Conservation (phyloP, 2,888 invertebrate genomes). For the Gymnocheta viridis region DNA sequence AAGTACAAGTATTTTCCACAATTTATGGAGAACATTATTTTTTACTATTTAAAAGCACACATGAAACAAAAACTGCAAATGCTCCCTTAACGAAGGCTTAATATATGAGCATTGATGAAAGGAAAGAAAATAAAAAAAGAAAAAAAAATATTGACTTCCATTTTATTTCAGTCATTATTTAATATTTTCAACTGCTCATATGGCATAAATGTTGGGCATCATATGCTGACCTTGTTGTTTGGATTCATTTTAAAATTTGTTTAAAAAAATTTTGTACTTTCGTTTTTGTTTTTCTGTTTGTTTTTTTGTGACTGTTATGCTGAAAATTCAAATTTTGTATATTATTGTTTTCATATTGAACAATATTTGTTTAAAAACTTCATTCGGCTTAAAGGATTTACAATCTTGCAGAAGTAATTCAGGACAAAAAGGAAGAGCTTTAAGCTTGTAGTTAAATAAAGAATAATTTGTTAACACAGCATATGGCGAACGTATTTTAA, state of each 20-base stretch:
- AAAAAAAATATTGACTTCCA: not conserved
- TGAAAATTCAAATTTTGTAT: not conserved
- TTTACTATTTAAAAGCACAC: not conserved
- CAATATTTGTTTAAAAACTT: slow-evolving; percentile 1
- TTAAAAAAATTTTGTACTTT: not conserved
- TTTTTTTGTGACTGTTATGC: not conserved
- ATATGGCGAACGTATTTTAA: not conserved
- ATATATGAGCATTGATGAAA: not conserved
- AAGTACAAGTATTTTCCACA: not conserved
- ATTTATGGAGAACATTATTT: slow-evolving; percentile 18
- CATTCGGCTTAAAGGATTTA: slow-evolving; percentile 27
- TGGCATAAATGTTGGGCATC: slow-evolving; percentile 20
- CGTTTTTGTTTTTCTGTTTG: not conserved
- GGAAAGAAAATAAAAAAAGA: not conserved
- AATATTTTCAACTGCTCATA: not conserved
- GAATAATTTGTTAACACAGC: not conserved
- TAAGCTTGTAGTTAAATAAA: too few species aligned
- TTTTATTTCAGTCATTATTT: slow-evolving; percentile 24
- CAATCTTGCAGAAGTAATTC: not conserved
- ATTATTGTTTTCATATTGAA: not conserved
- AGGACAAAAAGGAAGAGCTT: not conserved
- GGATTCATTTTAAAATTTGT: not conserved
- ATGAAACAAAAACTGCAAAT: not conserved
- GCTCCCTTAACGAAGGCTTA: not conserved
- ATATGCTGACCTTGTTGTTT: slow-evolving; percentile 3